Conservation (phyloP, 2,797 vertebrate genomes). For the Artibeus lituratus region DNA sequence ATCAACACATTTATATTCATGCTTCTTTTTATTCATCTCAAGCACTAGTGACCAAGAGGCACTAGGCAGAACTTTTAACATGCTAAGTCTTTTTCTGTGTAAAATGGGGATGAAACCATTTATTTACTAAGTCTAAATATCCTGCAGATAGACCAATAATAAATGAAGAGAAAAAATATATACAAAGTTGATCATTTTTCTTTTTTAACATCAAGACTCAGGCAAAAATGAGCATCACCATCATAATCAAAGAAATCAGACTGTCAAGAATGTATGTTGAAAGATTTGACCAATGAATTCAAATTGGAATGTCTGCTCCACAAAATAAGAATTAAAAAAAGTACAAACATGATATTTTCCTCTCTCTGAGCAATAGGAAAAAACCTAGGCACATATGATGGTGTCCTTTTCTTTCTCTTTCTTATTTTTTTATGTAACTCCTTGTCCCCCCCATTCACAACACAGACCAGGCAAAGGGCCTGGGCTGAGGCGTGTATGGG, state of each 20-base stretch:
- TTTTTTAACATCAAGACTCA: not conserved
- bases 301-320: not conserved
- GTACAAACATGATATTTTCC: not conserved
- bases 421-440: too few species aligned
- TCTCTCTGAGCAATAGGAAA: not conserved
- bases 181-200: not conserved
- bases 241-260: slow-evolving; percentile 1
- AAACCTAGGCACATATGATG: not conserved
- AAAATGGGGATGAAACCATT: not conserved
- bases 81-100: not conserved
- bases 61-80: not conserved
- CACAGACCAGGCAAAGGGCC: too few species aligned
- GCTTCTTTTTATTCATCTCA: not conserved
- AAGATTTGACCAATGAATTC: slow-evolving; percentile 13
- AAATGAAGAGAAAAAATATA: not conserved
- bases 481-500: too few species aligned
- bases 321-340: not conserved
- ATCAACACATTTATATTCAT: slow-evolving; percentile 24
- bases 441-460: too few species aligned
- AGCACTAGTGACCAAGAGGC: not conserved
- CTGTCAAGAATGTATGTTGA: not conserved
- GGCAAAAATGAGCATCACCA: not conserved
- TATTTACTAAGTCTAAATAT: not conserved
- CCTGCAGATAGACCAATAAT: not conserved
- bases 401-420: too few species aligned